Evolutionary conservation across 1,140 invertebrate genomes (phyloP).

Genomic region (Rhopalosiphum padi): DNA sequence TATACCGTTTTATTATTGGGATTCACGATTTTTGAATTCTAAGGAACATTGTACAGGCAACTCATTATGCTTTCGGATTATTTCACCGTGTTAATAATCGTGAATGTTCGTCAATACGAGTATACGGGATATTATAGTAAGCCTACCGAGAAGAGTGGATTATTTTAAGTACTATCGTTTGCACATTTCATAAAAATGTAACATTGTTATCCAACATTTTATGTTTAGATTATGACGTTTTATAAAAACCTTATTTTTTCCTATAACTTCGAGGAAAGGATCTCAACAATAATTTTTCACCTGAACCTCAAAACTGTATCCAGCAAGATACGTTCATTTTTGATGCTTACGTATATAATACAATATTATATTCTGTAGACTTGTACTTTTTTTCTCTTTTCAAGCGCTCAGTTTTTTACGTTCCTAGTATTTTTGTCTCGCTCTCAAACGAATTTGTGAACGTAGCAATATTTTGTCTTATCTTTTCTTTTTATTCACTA

Average conservation of each 20-base stretch:
- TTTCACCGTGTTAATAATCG: not conserved
- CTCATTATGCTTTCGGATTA: not conserved
- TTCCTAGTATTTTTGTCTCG: not conserved
- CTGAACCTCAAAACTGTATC: not conserved
- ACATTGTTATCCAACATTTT: no score
- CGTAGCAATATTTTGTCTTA: conserved; percentile 4
- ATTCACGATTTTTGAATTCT: not conserved
- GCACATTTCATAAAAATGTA: not conserved
- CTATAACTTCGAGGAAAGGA: not conserved
- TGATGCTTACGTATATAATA: not conserved
- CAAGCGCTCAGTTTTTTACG: not conserved
- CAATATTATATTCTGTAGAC: not conserved
- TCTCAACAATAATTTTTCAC: not conserved
- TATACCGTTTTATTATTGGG: not conserved
- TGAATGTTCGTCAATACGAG: not conserved
- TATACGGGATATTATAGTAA: not conserved
- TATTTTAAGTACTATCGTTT: not conserved
- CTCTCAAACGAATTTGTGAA: not conserved
- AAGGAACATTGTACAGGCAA: not conserved
- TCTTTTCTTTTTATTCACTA: not conserved
- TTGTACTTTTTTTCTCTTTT: not conserved
- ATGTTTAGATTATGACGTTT: not conserved
- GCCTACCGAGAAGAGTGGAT: not conserved
- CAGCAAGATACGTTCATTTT: not conserved
- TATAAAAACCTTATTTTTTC: not conserved